Percentiles rank a stretch among this genome's conserved stretches.
phyloP scores from a whole-genome alignment of 2,888 invertebrate species.

The Sphaeridia pumilis region DNA sequence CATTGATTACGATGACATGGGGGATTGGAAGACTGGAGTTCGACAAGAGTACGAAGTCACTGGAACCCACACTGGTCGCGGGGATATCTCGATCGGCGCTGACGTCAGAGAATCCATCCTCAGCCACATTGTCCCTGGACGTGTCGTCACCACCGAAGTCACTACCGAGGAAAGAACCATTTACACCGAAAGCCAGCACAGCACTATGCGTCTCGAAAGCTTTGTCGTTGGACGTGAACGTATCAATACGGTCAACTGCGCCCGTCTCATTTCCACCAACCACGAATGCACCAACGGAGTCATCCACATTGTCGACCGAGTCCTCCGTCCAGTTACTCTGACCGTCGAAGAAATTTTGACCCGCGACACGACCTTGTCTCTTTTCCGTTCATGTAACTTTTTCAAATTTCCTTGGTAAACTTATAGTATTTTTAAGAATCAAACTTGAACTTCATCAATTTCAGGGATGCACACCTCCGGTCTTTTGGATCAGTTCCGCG shows the following conservation, averaged over 20 bases:
- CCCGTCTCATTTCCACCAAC: conserved; percentile 49
- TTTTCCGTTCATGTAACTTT: conserved; percentile 44
- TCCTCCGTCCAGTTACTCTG: conserved; percentile 48
- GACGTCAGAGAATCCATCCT: conserved; percentile 43
- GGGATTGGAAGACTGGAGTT: background rate
- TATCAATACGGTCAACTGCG: conserved; percentile 56
- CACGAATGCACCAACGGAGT: conserved; percentile 54
- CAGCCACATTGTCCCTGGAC: conserved; percentile 49
- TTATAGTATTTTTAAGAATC: background rate
- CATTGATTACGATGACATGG: background rate
- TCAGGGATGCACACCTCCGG: conserved; percentile 50
- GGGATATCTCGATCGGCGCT: background rate
- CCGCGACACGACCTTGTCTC: conserved; percentile 49
- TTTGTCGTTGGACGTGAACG: conserved; percentile 45
- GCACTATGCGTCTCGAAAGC: conserved; percentile 48
- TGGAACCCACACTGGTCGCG: background rate
- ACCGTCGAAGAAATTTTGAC: conserved; percentile 49
- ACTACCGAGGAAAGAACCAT: conserved; percentile 47
- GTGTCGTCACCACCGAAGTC: conserved; percentile 47
- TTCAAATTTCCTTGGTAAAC: too few relatives aligned
- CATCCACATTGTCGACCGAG: conserved; percentile 52
- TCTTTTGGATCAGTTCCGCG: conserved; percentile 46
- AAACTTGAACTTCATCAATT: conserved; percentile 17
- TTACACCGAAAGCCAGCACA: conserved; percentile 42
- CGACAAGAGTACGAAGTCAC: background rate